Evolutionary conservation across 1,140 invertebrate species (phyloP), one percentile per base, ranked within the genome.

Genomic region (Trichogramma pretiosum): DNA sequence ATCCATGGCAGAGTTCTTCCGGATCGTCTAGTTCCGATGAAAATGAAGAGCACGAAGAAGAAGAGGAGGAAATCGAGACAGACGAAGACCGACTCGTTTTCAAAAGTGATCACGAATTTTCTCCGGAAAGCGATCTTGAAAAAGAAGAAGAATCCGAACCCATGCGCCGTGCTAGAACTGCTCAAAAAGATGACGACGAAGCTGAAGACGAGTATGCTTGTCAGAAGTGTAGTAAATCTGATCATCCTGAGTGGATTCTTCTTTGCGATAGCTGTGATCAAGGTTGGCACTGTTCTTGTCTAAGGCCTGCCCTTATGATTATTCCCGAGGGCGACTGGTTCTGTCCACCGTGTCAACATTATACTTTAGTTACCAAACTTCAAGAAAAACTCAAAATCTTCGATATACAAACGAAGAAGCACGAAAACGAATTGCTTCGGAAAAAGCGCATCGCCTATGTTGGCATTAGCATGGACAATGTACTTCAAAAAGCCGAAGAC

Each of bases 311-410:
- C 14, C 73, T 98, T 7, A 83, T 95, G 68, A 75, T 93, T 1
- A 90, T 98, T 59, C 94, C 94, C 5, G 91, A 96, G 63, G 93
- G 93, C 17, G 88, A 96, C 63, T 98, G 94, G 95, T 93, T 83
- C 67, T 98, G 95, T 69, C 93, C 93, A 35, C 88, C 89, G 1
- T 98, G 94, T 73, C 85, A 93, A 65, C 93, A 94, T 64, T 78
- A 82, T 53, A 72, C 74, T 72, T 65, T 95, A 10, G 77, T 93
- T 34, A 68, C 70, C n/a, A 82, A 82, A 5, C 60, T 87, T 11
- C 80, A 83, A 54, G 68, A 68, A 67, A 82, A 63, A 56, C 79
- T 55, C 53, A 74, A 52, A 75, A 82, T 56, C 2, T 81, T 78
- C 45, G 83, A 87, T 55, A 74, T 75, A 47, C 50, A 77, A 4